phyloP scores from a whole-genome alignment of 2,888 invertebrate species.

The Drosophila diplacantha region DNA sequence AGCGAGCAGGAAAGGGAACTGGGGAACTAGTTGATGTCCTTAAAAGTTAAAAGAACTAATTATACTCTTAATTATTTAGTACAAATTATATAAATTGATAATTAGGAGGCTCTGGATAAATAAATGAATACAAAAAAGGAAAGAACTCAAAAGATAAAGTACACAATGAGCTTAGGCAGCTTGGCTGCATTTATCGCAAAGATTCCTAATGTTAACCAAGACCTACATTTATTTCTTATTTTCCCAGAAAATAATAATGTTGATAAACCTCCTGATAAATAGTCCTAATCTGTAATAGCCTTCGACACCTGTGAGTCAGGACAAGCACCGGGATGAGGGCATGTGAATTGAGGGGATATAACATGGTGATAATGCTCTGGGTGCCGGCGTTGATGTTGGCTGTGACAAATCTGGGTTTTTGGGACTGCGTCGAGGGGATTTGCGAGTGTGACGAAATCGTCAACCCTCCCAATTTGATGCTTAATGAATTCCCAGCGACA shows the following conservation, averaged over 20 bases:
- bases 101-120: background rate
- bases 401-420: conserved; percentile 40
- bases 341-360: conserved; percentile 13
- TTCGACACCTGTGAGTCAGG: conserved; percentile 30
- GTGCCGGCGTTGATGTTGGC: conserved; percentile 25
- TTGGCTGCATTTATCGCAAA: background rate
- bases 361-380: conserved; percentile 15
- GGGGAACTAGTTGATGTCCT: background rate
- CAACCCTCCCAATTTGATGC: conserved; percentile 70
- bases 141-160: background rate
- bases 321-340: background rate
- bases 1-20: background rate
- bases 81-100: too few species aligned
- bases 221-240: background rate
- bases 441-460: conserved; percentile 63
- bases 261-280: conserved; percentile 5
- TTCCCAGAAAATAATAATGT: background rate
- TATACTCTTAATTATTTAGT: background rate
- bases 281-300: conserved; percentile 3
- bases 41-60: too few species aligned
- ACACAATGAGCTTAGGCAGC: background rate
- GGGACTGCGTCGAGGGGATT: conserved; percentile 35
- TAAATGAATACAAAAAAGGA: background rate
- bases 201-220: background rate
- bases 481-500: conserved; percentile 60